phyloP scores from a whole-genome alignment of 2,888 invertebrate species.

The Drosophila formosana region DNA sequence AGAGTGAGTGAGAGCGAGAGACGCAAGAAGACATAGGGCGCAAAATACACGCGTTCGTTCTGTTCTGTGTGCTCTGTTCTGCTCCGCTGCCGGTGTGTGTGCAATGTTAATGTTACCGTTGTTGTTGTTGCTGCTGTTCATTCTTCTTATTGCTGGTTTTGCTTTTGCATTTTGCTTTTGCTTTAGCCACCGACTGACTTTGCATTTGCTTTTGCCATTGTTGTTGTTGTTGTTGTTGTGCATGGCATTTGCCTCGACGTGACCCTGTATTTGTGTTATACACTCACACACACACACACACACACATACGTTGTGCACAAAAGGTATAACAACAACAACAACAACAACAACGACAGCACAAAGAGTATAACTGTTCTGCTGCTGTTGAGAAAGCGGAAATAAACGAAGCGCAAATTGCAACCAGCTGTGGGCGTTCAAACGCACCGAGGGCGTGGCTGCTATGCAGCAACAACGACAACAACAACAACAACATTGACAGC shows the following conservation, averaged over 20 bases:
- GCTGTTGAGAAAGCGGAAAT: slow-evolving; percentile 22
- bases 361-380: slow-evolving; percentile 39
- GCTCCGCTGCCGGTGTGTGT: slow-evolving; percentile 41
- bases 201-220: slow-evolving; percentile 10
- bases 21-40: slow-evolving; percentile 32
- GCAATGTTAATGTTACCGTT: slow-evolving; percentile 8
- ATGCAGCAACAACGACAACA: not conserved
- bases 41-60: slow-evolving; percentile 28
- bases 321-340: slow-evolving; percentile 17
- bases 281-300: slow-evolving; percentile 6
- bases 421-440: slow-evolving; percentile 22
- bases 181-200: not conserved
- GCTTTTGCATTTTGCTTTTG: slow-evolving; percentile 18
- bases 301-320: slow-evolving; percentile 7
- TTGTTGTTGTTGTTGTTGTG: slow-evolving; percentile 16
- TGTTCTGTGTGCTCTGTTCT: not conserved
- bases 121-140: slow-evolving; percentile 20
- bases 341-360: not conserved
- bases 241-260: slow-evolving; percentile 41
- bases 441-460: slow-evolving; percentile 13
- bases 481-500: not conserved
- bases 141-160: slow-evolving; percentile 24
- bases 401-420: slow-evolving; percentile 20
- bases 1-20: slow-evolving; percentile 5
- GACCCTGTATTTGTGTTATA: slow-evolving; percentile 36